Base-by-base conservation (phyloP, 2,888 invertebrate species). In the Thymelicus lineola region DNA sequence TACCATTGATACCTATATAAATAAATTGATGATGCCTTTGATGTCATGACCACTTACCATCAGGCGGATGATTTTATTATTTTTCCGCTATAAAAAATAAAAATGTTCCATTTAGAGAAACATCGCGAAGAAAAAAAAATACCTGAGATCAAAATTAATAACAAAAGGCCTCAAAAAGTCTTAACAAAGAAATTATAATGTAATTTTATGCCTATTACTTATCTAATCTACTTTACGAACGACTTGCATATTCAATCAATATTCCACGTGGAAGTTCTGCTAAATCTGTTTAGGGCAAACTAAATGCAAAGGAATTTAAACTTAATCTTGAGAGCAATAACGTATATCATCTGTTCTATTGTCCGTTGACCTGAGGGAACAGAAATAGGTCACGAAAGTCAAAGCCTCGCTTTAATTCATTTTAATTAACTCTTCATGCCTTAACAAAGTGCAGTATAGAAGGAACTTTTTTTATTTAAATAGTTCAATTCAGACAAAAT, bases 341-440 rank as follows among this genome's bases (percentile, higher is more conserved):
- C 71, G 81, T 76, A 76, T 55, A 74, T 70, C 46, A 74, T 81
- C 35, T 81, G 53, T 53, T 58, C 36, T 74, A 70, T 45, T 17
- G 73, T 75, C 78, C 80, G 79, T 79, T 87, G 88, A 89, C 86
- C 88, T 83, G 82, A 79, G 77, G 79, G 79, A 79, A 77, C 79
- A 82, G 83, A 91, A 90, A 89, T 90, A 81, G 91, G 91, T 90
- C 90, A 89, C 79, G 74, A 77, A 80, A 79, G 88, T 86, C 82
- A 82, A 75, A 80, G 82, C 86, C 84, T 84, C 85, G 79, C 84
- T 83, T 82, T 82, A 81, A 79, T 86, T 86, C 83, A 82, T 86
- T 88, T 88, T 87, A 88, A 77, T 75, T 68, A 68, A 38, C 46
- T 20, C 36, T 50, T 50, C 4, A 20, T 53, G 12, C 53, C 14